Conservation (phyloP, 2,113 vertebrate species). For the Gadus chalcogrammus region DNA sequence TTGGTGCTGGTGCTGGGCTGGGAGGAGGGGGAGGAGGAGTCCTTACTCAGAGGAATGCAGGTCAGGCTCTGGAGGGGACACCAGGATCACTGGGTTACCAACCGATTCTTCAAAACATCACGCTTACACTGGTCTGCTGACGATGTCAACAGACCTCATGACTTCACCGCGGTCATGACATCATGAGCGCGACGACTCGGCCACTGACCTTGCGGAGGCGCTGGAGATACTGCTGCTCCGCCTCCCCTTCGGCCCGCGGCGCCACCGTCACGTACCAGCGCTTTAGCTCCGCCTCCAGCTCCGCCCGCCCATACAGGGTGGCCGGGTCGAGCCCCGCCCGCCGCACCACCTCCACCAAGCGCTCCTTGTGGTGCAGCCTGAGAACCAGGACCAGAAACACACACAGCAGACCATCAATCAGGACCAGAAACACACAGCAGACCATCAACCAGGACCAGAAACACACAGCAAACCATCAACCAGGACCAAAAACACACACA, state of each 20-base stretch:
- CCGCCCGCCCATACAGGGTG: slow-evolving; percentile 46
- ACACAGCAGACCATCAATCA: no score
- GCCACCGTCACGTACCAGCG: slow-evolving; percentile 50
- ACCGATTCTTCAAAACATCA: no score
- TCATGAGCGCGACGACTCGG: background rate
- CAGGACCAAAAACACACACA: no score
- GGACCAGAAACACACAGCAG: no score
- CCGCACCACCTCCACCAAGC: slow-evolving; percentile 70
- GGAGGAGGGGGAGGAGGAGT: no score
- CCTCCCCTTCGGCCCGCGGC: slow-evolving; percentile 47
- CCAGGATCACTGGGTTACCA: no score
- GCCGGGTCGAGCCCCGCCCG: slow-evolving; percentile 58
- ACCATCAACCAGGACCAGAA: background rate
- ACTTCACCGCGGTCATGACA: background rate
- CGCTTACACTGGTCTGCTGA: no score
- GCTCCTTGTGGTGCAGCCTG: slow-evolving; percentile 73
- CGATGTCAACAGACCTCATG: no score
- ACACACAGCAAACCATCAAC: no score
- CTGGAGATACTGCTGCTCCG: slow-evolving; percentile 40
- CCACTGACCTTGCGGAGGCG: slow-evolving; percentile 63
- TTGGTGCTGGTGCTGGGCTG: no score
- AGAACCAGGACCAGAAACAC: background rate
- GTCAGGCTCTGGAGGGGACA: no score
- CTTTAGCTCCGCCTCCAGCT: slow-evolving; percentile 59
- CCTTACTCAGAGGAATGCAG: no score